These are phyloP conservation scores for Urosaurus nigricauda DNA, from an alignment of 2,797 vertebrate species.

Conservation along the genomic window DNA sequence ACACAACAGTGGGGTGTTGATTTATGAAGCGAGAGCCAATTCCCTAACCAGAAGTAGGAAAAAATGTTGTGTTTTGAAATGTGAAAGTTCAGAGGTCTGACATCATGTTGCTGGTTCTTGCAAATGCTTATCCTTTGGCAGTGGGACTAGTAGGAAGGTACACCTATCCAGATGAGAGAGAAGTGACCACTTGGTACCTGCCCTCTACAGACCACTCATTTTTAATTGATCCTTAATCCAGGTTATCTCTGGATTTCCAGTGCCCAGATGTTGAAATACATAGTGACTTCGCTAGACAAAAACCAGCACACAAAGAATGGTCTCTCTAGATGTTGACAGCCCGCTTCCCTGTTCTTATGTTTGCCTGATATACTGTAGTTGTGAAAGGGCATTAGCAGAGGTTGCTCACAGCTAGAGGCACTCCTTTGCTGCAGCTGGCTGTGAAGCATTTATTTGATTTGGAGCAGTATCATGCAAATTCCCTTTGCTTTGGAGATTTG, in stretches of 20 bases:
- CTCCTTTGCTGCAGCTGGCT: not conserved
- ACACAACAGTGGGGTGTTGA: constrained; percentile 37
- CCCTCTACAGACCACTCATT: not conserved
- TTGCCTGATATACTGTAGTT: not conserved
- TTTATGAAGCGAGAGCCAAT: constrained; percentile 51
- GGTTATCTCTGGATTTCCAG: not conserved
- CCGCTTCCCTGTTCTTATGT: not conserved
- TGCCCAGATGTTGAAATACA: not conserved
- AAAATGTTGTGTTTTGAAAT: constrained; percentile 9
- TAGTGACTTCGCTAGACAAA: not conserved
- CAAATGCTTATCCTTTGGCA: accelerated
- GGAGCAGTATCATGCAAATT: not conserved
- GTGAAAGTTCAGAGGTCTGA: accelerated
- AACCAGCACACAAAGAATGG: not conserved
- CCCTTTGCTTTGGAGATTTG: not conserved
- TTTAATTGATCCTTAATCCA: not conserved
- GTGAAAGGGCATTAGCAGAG: not conserved
- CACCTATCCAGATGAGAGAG: not conserved
- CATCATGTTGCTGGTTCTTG: not conserved
- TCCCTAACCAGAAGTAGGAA: constrained; percentile 50
- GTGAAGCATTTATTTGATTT: not conserved
- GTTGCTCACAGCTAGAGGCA: not conserved
- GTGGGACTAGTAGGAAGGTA: not conserved
- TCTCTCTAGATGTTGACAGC: not conserved
- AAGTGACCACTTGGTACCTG: not conserved